Evolutionary conservation across 2,113 vertebrate genomes (phyloP).

Genomic region (Neoarius graeffei): DNA sequence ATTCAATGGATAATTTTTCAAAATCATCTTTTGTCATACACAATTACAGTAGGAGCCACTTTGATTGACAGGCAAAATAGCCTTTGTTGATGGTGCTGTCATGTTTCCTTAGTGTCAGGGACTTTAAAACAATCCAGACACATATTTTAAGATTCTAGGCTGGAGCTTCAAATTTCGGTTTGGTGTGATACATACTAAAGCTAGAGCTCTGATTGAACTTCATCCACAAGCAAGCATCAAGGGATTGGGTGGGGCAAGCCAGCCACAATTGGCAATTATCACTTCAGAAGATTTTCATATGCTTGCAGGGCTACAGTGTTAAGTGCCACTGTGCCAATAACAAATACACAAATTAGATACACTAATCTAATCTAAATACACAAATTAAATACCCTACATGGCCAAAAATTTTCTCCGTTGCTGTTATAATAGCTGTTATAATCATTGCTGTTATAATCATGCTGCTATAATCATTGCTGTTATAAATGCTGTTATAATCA

Average conservation of each 20-base stretch:
- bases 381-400: background rate
- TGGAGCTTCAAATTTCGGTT: constrained; percentile 64
- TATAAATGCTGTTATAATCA: no score
- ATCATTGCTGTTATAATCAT: no score
- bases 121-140: constrained; percentile 76
- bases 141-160: constrained; percentile 73
- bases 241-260: constrained; percentile 56
- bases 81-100: constrained; percentile 81
- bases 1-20: constrained; percentile 79
- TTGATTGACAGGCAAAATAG: constrained; percentile 82
- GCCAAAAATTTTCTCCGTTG: background rate
- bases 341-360: background rate
- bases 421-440: no score
- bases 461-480: no score
- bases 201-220: constrained; percentile 59
- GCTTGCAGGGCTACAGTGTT: background rate
- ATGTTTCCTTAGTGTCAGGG: constrained; percentile 77
- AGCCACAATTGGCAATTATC: constrained; percentile 37
- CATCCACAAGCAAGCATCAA: constrained; percentile 46
- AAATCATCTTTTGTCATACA: constrained; percentile 81
- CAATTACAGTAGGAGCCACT: constrained; percentile 73
- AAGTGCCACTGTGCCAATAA: constrained; percentile 1
- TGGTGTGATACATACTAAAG: constrained; percentile 68
- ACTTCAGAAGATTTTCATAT: constrained; percentile 38
- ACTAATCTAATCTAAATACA: background rate